phyloP scores from a whole-genome alignment of 2,797 vertebrate genomes.

The Aotus griseimembra region DNA sequence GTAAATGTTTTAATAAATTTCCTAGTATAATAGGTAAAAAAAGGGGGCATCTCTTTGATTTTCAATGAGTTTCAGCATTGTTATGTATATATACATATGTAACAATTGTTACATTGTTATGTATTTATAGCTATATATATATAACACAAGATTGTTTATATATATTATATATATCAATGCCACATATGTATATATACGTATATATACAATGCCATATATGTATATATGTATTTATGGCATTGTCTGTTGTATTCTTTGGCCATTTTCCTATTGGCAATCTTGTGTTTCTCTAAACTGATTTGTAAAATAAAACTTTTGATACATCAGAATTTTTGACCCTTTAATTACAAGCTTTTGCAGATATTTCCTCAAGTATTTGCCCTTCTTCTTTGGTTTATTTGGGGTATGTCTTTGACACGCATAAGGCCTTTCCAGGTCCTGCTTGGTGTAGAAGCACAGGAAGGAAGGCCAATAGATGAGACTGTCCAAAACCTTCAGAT shows the following conservation, averaged over 20 bases:
- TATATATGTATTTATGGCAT: background rate
- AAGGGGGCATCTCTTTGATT: background rate
- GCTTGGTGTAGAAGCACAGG: background rate
- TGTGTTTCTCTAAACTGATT: slow-evolving; percentile 6
- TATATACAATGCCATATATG: too few relatives aligned
- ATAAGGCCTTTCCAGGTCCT: background rate
- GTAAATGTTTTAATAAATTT: background rate
- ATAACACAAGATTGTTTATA: background rate
- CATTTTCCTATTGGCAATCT: background rate
- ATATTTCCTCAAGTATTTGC: background rate
- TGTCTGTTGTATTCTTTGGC: background rate
- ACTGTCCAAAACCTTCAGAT: background rate
- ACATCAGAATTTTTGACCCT: background rate
- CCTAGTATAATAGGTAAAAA: background rate
- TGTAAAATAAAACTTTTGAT: slow-evolving; percentile 11
- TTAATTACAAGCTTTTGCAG: background rate
- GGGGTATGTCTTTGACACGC: background rate
- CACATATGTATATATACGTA: background rate
- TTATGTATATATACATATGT: background rate
- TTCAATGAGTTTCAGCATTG: background rate
- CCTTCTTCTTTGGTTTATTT: background rate
- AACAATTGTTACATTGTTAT: background rate
- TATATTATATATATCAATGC: background rate
- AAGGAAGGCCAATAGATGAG: background rate
- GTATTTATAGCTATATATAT: background rate